Conservation (phyloP, 2,797 vertebrate species). For the Hylomyscus alleni region DNA sequence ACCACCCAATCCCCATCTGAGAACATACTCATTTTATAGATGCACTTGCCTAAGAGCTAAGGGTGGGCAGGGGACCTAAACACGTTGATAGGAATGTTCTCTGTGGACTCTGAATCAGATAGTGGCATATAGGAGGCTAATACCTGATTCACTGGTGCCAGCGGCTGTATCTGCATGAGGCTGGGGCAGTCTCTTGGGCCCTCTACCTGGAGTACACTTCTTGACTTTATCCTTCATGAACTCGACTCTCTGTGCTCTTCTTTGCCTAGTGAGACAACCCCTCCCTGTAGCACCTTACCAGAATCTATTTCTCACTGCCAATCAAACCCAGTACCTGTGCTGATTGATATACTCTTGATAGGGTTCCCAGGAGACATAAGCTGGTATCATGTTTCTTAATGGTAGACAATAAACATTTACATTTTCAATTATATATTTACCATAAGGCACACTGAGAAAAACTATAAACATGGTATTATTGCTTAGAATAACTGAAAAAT, state of each 20-base stretch:
- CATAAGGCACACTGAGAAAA: constrained; percentile 43
- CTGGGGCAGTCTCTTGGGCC: background rate
- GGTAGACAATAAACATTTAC: background rate
- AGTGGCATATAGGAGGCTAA: background rate
- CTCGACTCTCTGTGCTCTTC: background rate
- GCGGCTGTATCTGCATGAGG: background rate
- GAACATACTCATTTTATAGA: background rate
- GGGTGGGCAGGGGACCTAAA: background rate
- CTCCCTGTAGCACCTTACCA: background rate
- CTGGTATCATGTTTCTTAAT: background rate
- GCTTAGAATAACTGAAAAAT: constrained; percentile 43
- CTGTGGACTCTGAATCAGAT: background rate
- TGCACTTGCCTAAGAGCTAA: background rate
- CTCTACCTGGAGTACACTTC: background rate
- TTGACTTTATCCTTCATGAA: background rate
- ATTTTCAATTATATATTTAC: constrained; percentile 65
- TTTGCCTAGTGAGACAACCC: background rate
- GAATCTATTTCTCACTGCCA: background rate
- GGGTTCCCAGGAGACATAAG: background rate
- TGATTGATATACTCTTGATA: background rate
- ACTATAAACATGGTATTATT: constrained; percentile 48
- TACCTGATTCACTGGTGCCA: background rate
- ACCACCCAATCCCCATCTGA: background rate
- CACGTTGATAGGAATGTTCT: background rate
- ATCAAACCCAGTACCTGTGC: background rate